Evolutionary conservation across 2,113 vertebrate species (phyloP), one percentile per base, ranked within the genome.

Genomic region (Percopsis transmontana): DNA sequence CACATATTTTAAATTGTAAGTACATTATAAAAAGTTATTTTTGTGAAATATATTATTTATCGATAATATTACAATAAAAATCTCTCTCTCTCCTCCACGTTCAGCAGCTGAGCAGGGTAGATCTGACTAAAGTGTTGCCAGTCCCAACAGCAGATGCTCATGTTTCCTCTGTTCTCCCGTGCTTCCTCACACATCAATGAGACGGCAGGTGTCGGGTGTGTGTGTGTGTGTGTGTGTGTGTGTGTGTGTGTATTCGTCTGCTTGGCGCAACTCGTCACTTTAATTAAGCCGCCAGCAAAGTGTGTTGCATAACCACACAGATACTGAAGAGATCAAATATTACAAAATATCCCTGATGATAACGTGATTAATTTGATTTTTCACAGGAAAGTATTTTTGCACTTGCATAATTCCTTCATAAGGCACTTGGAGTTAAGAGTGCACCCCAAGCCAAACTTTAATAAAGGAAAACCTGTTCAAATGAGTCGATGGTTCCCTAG

Each of bases 131-230:
- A 87, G 81, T 81, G 84, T 73, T 90, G 87, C 88, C 83, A 89
- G 88, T 87, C 85, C 83, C 75, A 88, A 86, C 84, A 88, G 77
- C 90, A 91, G 88, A 88, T 89, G 89, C 82, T 89, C 70, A 77
- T 85, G 86, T 85, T 90, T 85, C 85, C 79, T 80, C 66, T 72
- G 68, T 75, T 80, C 81, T 70, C 73, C 60, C 9, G 54, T 71
- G 71, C 77, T 68, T 84, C 72, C 69, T 69, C 42, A 64, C 77
- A 85, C 83, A 85, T 82, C 77, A 76, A 80, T 81, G 58, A 65
- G 76, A 79, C 66, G 68, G 81, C 78, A 82, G 72, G 76, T 83
- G 12, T 39, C 27, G 14, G 20, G 62, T 64, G 70, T 83, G 77
- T 64, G 42, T 72, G 66, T 55, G 58, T 77, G 72, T 70, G 56